Percentiles rank a stretch among this genome's conserved stretches.
Evolutionary conservation across 64 coral and sea anemone genomes (phyloP).

Genomic region (Pocillopora damicornis): DNA sequence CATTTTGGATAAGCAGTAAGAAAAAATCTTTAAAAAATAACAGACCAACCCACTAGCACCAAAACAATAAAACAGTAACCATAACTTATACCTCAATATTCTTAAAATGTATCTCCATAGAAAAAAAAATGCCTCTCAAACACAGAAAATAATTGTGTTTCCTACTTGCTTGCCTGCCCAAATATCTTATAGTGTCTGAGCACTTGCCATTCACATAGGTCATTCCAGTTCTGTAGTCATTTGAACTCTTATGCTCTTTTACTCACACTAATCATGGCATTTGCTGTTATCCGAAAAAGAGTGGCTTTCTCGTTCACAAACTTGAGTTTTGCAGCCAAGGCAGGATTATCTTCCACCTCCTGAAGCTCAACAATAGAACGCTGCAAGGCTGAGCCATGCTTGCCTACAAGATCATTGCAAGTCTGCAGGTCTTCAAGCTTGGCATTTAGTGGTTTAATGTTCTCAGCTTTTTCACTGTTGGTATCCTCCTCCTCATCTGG

Average conservation of each 20-base stretch:
- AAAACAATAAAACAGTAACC: too few species aligned
- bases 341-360: conserved; percentile 73
- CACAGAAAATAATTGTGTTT: too few species aligned
- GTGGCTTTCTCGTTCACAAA: conserved; percentile 97
- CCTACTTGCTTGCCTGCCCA: too few species aligned
- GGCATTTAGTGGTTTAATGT: conserved; percentile 76
- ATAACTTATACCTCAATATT: too few species aligned
- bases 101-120: too few species aligned
- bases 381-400: conserved; percentile 94
- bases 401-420: conserved; percentile 97
- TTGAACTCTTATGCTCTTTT: neutral
- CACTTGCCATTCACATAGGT: too few species aligned
- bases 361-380: conserved; percentile 86
- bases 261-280: conserved; percentile 99
- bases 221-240: neutral
- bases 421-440: conserved; percentile 96
- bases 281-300: conserved; percentile 95
- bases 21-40: too few species aligned
- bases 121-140: too few species aligned
- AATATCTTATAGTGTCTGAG: too few species aligned
- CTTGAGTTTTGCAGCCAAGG: conserved; percentile 74
- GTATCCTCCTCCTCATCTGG: conserved; percentile 93
- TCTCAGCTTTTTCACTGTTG: conserved; percentile 63
- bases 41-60: too few species aligned
- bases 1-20: too few species aligned